Base-by-base conservation (phyloP, 2,888 invertebrate genomes). In the Polyommatus icarus region DNA sequence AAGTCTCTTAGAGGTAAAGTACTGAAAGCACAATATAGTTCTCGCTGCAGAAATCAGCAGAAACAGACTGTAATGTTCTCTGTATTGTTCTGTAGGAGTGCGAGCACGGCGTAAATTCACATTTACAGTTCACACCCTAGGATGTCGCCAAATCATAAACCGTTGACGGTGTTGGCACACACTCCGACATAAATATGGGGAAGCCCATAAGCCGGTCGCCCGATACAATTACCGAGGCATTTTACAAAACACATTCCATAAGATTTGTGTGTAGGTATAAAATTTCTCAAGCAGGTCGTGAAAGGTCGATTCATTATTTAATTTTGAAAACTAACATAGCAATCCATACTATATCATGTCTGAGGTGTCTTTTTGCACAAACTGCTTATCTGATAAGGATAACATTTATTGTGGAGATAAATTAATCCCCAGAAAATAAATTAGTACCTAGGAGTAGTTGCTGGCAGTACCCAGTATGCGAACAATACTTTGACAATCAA, bases 61-160 rank as follows among this genome's bases (percentile, higher is more conserved):
- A 54, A 54, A 54, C 18, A 54, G 2, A 54, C 54, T 54, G 29
- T 77, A 7, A 5, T 67, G 15, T 61, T 20, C 57, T 73, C 77
- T 73, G 73, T 40, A 40, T 46, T 57, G 46, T 40, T 40, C 18
- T 73, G 61, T 73, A 18, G 29, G 5, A 67, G 29, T 67, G 15
- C 1, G 67, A 36, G 77, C 18, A 40, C 15, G 59, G 18, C 59
- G 61, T 73, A 61, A 91, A 91, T 91, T 87, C 84, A 84, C 82
- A 85, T 85, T 83, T 83, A 82, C 83, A 84, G 85, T 85, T 85
- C 86, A 86, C 90, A 87, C 89, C 90, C 89, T 86, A 87, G 81
- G 86, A 84, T 86, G 87, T 86, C 87, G 88, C 85, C 85, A 84
- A 86, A 85, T 89, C 88, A 87, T 90, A 91, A 90, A 91, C 87